These are phyloP conservation scores for Ptychadena robeensis DNA, from an alignment of 2,797 vertebrate species.

Conservation along the genomic window DNA sequence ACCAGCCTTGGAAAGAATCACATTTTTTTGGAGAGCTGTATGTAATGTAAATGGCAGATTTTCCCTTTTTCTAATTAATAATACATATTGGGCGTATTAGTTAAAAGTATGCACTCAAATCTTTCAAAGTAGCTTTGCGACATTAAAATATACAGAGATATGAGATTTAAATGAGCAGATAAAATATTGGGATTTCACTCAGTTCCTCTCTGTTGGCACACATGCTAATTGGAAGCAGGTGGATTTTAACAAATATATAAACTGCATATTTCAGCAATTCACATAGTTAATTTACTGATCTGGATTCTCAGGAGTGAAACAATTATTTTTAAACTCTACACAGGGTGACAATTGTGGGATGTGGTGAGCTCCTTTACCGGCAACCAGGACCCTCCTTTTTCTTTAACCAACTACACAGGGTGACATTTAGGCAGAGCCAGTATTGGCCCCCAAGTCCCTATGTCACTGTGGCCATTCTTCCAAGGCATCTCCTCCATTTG, in stretches of 20 bases:
- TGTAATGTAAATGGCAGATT: conserved; percentile 1
- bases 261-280: neutral
- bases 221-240: neutral
- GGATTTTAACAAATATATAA: neutral
- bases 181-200: neutral
- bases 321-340: too few relatives aligned
- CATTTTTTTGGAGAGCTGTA: neutral
- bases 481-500: too few relatives aligned
- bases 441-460: neutral
- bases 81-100: neutral
- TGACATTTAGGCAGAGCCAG: neutral
- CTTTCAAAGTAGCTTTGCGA: neutral
- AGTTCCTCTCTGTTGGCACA: neutral
- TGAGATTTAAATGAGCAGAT: neutral
- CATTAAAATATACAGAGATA: neutral
- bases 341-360: neutral
- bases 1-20: neutral
- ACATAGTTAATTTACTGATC: neutral
- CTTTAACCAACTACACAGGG: too few relatives aligned
- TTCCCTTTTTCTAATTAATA: neutral
- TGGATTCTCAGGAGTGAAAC: neutral
- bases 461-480: too few relatives aligned
- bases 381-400: too few relatives aligned
- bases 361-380: too few relatives aligned
- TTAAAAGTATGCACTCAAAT: neutral